Evolutionary conservation across 1,140 invertebrate genomes (phyloP).

Genomic region (Pseudomyrmex sp.): DNA sequence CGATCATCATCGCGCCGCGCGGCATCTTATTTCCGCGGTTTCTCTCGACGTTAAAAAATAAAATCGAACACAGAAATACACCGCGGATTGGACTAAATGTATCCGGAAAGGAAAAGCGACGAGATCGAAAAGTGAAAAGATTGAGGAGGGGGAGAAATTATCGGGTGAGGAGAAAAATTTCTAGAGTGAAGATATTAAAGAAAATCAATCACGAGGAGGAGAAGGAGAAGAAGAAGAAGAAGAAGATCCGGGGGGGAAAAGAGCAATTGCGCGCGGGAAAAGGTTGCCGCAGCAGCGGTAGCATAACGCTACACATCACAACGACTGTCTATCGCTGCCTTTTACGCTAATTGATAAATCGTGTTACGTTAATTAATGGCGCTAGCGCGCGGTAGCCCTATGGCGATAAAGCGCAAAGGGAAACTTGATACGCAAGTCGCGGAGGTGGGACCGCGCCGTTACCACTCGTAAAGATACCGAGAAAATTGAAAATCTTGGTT

Average conservation of each 20-base stretch:
- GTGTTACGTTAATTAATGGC: constrained; percentile 85
- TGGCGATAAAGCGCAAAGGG: constrained; percentile 28
- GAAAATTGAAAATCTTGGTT: constrained; percentile 80
- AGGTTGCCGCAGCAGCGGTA: constrained; percentile 55
- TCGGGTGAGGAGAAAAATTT: no score
- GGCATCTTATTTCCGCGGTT: constrained; percentile 29
- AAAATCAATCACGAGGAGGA: neutral
- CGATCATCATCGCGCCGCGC: constrained; percentile 35
- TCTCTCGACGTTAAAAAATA: constrained; percentile 13
- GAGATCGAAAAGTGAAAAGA: neutral
- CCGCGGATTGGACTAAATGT: neutral
- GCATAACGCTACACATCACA: constrained; percentile 81
- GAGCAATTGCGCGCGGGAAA: constrained; percentile 19
- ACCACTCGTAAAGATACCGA: constrained; percentile 75
- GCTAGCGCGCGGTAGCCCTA: constrained; percentile 61
- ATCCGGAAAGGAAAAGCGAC: neutral
- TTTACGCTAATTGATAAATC: constrained; percentile 86
- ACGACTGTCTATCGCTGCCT: constrained; percentile 85
- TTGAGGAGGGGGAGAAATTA: neutral
- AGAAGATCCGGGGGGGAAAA: neutral
- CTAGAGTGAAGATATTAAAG: neutral
- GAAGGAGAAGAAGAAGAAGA: neutral
- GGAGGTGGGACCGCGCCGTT: constrained; percentile 43
- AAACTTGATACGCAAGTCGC: constrained; percentile 55
- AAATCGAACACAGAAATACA: neutral